Percentiles rank a stretch among this genome's conserved stretches.
Conservation (phyloP, 2,888 invertebrate species). For the Eupithecia inturbata region DNA sequence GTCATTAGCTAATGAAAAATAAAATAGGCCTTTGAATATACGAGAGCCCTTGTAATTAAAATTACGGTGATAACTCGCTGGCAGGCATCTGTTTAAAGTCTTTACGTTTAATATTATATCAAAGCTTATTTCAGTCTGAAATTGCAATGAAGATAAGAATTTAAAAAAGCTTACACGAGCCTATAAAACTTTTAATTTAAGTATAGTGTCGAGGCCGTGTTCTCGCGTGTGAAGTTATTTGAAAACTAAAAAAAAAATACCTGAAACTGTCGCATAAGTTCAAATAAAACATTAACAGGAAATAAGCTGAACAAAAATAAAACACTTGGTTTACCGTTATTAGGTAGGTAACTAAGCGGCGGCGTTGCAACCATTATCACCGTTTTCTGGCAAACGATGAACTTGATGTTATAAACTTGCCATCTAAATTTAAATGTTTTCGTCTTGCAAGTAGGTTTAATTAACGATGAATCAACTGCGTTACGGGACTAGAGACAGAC, state of each 20-base stretch:
- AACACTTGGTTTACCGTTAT: background rate
- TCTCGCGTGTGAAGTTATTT: background rate
- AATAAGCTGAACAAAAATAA: background rate
- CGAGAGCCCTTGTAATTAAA: conserved; percentile 71
- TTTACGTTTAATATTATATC: conserved; percentile 27
- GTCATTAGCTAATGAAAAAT: conserved; percentile 84
- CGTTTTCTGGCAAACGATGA: conserved; percentile 12
- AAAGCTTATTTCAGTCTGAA: background rate
- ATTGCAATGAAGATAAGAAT: background rate
- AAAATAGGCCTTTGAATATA: conserved; percentile 71
- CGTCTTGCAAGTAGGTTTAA: conserved; percentile 27
- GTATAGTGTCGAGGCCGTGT: background rate
- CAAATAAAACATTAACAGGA: background rate
- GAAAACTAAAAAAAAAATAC: background rate
- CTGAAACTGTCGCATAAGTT: background rate
- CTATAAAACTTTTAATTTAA: background rate
- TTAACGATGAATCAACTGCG: conserved; percentile 39
- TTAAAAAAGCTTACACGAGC: background rate
- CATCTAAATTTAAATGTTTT: conserved; percentile 26
- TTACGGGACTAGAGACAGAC: conserved; percentile 48
- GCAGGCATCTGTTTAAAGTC: conserved; percentile 73
- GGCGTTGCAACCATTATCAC: background rate
- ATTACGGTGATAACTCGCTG: conserved; percentile 70
- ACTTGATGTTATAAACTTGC: conserved; percentile 16
- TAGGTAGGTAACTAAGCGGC: background rate